A percentile compares a stretch with the other conserved stretches of the same genome.
phyloP scores from a whole-genome alignment of 2,797 vertebrate genomes.

The Chrysocyon brachyurus region DNA sequence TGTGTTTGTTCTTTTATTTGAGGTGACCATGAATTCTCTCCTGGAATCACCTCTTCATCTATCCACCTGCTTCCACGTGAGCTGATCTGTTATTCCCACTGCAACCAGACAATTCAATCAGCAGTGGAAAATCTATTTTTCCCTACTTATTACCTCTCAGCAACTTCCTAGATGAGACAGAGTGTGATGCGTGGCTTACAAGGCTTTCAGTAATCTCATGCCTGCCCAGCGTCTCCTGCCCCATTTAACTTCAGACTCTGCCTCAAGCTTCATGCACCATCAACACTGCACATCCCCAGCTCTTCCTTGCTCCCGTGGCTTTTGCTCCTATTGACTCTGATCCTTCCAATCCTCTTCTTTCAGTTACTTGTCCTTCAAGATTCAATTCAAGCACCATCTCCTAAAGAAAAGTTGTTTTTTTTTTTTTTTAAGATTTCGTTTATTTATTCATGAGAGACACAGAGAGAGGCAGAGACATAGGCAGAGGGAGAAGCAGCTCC shows the following conservation, averaged over 20 bases:
- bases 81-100: background rate
- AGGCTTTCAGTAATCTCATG: background rate
- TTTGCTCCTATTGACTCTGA: too few species aligned
- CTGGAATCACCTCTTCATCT: conserved; percentile 9
- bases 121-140: background rate
- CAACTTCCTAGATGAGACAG: background rate
- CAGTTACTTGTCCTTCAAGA: background rate
- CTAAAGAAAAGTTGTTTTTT: background rate
- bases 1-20: background rate
- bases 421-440: background rate
- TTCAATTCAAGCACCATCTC: background rate
- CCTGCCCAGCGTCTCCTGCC: background rate
- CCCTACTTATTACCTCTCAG: background rate
- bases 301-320: background rate
- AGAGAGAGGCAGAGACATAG: too few species aligned
- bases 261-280: background rate
- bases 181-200: rapidly evolving
- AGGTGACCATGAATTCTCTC: background rate
- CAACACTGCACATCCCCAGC: background rate
- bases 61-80: background rate
- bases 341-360: background rate
- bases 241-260: background rate
- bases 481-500: too few species aligned
- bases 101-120: background rate
- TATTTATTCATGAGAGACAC: too few species aligned